Evolutionary conservation across 2,113 vertebrate species (phyloP), one percentile per base, ranked within the genome.

Genomic region (Amphilophus citrinellus): DNA sequence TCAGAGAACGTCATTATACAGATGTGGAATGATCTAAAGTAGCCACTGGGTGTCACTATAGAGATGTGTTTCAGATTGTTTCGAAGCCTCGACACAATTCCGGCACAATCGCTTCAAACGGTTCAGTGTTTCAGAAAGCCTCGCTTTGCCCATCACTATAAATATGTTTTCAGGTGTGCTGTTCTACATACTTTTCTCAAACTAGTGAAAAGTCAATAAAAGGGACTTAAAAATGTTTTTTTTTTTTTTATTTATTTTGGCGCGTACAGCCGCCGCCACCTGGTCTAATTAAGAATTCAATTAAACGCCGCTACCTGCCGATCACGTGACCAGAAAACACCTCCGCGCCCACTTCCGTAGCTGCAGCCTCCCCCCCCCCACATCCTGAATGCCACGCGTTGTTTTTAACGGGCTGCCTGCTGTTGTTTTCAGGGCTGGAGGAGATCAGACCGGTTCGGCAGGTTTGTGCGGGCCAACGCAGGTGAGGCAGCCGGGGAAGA

Each of bases 381-480:
- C 14, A 3, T 15, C 30, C 15, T 53, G 18, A 53, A 59, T 27
- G 30, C 39, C 62, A 66, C 53, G 35, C 68, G 24, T 20, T 58
- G 79, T 79, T 81, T 79, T 68, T 6, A 14, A 10, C 2, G 1
- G 1, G 18, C 8, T 44, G 1, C 35, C 58, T 44, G 11, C 61
- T 61, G 22, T 22, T 3, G 47, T 79, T 30, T 10, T 4, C 0
- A 27, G 50, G 5, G 5, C 6, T 7, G 8, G 79, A 53, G 66
- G 15, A 56, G 44, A 84, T 83, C 37, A 62, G 84, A 92, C 93
- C 89, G 89, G 93, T 90, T 71, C 27, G 58, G 53, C 89, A 61
- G 89, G 89, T 91, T 87, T 50, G 37, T 22, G 61, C 22, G 59
- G 58, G 47, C 47, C 76, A n/a, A 35, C 27, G 17, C 86, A 84